phyloP scores from a whole-genome alignment of 30 jellyfish, hydroid and myxozoan species.

The Nemopilema nomurai region DNA sequence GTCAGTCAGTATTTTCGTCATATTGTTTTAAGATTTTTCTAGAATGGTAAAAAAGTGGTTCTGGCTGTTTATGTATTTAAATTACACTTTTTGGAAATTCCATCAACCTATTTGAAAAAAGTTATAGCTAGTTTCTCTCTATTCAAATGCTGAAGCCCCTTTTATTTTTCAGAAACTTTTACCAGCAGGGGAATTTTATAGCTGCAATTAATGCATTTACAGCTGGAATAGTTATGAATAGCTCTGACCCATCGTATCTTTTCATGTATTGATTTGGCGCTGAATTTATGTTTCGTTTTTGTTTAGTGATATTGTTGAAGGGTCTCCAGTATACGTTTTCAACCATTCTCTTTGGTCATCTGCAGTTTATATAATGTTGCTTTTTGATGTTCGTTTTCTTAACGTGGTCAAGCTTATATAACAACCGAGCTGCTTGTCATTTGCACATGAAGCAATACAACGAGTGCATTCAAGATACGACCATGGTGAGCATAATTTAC shows the following conservation, averaged over 20 bases:
- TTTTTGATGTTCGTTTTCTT: not conserved
- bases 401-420: conserved; percentile 51
- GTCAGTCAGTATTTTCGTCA: too few species aligned
- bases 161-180: conserved; percentile 69
- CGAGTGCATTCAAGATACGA: conserved; percentile 92
- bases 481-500: conserved; percentile 57
- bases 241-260: conserved; percentile 95
- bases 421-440: conserved; percentile 97
- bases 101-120: too few species aligned
- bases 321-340: too few species aligned
- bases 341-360: too few species aligned
- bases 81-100: too few species aligned
- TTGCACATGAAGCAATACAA: conserved; percentile 80
- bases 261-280: conserved; percentile 17
- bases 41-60: too few species aligned
- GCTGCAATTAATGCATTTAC: conserved; percentile 97
- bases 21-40: too few species aligned
- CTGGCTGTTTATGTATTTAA: too few species aligned
- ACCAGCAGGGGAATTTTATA: conserved; percentile 80
- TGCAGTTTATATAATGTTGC: not conserved
- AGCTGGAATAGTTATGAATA: conserved; percentile 84
- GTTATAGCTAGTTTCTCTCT: too few species aligned
- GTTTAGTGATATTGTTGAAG: not conserved
- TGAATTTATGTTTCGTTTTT: too few species aligned
- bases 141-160: not conserved